Evolutionary conservation across 2,113 vertebrate species (phyloP).

Genomic region (Aptenodytes forsteri): DNA sequence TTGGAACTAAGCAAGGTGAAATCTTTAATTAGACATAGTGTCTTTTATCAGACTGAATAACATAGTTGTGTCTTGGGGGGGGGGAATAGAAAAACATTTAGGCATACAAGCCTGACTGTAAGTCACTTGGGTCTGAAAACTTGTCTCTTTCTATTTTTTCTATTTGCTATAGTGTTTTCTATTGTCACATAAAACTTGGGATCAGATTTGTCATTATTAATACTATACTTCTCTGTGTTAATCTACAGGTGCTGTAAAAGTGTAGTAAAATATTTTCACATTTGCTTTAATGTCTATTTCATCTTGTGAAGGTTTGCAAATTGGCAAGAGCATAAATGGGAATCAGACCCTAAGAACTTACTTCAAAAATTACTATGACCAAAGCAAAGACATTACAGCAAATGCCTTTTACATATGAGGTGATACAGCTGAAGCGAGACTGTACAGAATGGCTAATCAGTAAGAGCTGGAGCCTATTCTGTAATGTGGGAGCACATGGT

Average conservation of each 20-base stretch:
- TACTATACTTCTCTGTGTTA: neutral
- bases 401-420: neutral
- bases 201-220: neutral
- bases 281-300: neutral
- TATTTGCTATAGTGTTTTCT: neutral
- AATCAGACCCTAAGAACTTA: neutral
- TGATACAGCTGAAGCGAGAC: neutral
- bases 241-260: neutral
- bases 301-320: neutral
- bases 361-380: neutral
- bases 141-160: neutral
- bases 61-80: neutral
- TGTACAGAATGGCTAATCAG: neutral
- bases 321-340: neutral
- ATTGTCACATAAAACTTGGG: neutral
- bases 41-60: neutral
- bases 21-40: neutral
- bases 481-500: neutral
- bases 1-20: neutral
- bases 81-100: neutral
- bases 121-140: neutral
- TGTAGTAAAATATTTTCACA: neutral
- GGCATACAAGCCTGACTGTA: neutral
- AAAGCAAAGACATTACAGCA: neutral
- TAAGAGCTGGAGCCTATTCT: neutral